Evolutionary conservation across 1,140 invertebrate species (phyloP).

Genomic region (Helicoverpa zea): DNA sequence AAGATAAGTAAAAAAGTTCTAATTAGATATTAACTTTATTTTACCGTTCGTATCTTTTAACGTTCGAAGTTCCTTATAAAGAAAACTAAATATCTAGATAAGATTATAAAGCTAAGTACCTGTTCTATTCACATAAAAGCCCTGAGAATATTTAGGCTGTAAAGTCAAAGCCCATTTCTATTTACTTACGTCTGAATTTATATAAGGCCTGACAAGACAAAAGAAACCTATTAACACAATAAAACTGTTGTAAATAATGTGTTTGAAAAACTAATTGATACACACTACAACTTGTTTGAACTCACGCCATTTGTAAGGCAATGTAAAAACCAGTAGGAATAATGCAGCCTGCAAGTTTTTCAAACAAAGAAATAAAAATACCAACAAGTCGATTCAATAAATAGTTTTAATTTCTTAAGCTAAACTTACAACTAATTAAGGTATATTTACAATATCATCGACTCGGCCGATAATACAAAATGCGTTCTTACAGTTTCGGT

Average conservation of each 20-base stretch:
- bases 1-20: too few relatives aligned
- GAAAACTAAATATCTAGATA: too few relatives aligned
- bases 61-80: too few relatives aligned
- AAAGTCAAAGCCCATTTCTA: too few relatives aligned
- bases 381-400: slow-evolving; percentile 69
- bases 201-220: too few relatives aligned
- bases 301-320: slow-evolving; percentile 12
- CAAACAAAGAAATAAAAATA: slow-evolving; percentile 33
- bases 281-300: neutral
- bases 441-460: slow-evolving; percentile 67
- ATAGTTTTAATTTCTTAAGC: slow-evolving; percentile 76
- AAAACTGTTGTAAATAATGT: neutral
- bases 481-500: slow-evolving; percentile 67
- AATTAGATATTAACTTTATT: too few relatives aligned
- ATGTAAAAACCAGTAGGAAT: slow-evolving; percentile 12
- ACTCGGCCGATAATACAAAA: slow-evolving; percentile 60
- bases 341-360: slow-evolving; percentile 33
- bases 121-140: too few relatives aligned
- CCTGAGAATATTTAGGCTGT: too few relatives aligned
- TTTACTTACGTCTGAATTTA: too few relatives aligned
- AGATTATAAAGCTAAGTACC: too few relatives aligned
- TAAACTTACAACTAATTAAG: slow-evolving; percentile 63
- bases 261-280: slow-evolving; percentile 16
- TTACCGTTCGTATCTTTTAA: too few relatives aligned
- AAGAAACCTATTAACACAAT: too few relatives aligned